Conservation (phyloP, 53 echinoderm and acorn worm genomes). For the Mesocentrotus franciscanus region DNA sequence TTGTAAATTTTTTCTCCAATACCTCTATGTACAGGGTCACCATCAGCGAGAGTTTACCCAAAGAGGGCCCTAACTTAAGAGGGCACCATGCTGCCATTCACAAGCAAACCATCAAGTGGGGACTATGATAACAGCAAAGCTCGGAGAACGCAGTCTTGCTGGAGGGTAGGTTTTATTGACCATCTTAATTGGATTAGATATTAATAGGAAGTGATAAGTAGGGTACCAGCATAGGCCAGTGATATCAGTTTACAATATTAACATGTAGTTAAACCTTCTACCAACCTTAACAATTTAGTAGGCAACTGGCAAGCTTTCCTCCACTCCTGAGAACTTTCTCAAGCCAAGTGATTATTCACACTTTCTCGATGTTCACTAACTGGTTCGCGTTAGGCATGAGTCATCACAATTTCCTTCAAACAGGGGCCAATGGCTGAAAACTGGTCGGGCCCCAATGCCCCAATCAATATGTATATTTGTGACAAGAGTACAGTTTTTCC, state of each 20-base stretch:
- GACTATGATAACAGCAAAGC: constrained; percentile 81
- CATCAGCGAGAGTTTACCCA: neutral
- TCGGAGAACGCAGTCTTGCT: constrained; percentile 74
- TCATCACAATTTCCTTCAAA: no score
- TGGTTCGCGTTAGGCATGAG: no score
- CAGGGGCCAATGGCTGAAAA: no score
- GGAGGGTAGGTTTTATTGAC: constrained; percentile 72
- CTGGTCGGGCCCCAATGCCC: no score
- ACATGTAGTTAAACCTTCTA: neutral
- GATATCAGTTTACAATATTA: neutral
- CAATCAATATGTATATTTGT: no score
- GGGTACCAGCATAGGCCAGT: neutral
- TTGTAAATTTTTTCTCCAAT: neutral
- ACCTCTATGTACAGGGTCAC: neutral
- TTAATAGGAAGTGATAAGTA: neutral
- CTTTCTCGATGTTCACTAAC: no score
- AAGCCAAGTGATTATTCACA: no score
- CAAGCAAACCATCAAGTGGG: constrained; percentile 1
- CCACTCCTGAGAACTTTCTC: no score
- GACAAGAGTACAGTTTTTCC: no score
- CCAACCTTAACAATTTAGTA: no score
- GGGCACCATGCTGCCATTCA: constrained; percentile 45
- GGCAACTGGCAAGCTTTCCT: no score
- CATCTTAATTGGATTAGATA: neutral
- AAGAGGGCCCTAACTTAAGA: neutral